Base-by-base conservation (phyloP, 1,140 invertebrate genomes). In the Macrocentrus cingulum region DNA sequence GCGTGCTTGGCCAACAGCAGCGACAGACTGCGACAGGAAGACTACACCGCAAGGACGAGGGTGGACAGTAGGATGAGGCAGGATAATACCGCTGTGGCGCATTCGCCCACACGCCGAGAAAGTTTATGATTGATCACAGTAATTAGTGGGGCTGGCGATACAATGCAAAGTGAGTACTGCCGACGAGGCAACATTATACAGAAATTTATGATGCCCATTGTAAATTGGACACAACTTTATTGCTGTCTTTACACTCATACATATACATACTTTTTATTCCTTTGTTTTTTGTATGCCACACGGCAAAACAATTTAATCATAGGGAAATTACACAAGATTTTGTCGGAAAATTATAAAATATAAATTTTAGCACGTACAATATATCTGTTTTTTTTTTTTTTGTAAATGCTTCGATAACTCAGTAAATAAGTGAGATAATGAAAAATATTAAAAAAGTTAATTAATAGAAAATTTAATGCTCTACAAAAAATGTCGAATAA, bases 111-210 rank as follows among this genome's bases (percentile, higher is more conserved):
- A 56, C 53, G 53, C 56, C 53, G 25, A 45, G 49, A 61, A 62
- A 62, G 56, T 62, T 62, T 62, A 59, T 62, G 61, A 62, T 62
- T 59, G 61, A 62, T 62, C 50, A 50, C 46, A 36, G 46, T 59
- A 62, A 62, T 62, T 62, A 62, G 56, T 59, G 52, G 52, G n/a
- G 44, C 53, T 45, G 44, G 56, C 56, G 55, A 29, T 29, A 58
- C 60, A 58, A 62, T 62, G 60, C 60, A 62, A 62, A 62, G 55
- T 58, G 60, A 62, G 60, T 62, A 56, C 51, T 49, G 45, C 55
- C 51, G 55, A 58, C 50, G 54, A 58, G 56, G 56, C 52, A 59
- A 50, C 37, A 51, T 57, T 57, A 55, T 46, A 42, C 34, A 16
- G 16, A 54, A 62, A 62, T 62, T 62, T 62, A 62, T 62, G 36